These are phyloP conservation scores for Cervus canadensis DNA, from an alignment of 2,113 vertebrate genomes.

Conservation along the genomic window DNA sequence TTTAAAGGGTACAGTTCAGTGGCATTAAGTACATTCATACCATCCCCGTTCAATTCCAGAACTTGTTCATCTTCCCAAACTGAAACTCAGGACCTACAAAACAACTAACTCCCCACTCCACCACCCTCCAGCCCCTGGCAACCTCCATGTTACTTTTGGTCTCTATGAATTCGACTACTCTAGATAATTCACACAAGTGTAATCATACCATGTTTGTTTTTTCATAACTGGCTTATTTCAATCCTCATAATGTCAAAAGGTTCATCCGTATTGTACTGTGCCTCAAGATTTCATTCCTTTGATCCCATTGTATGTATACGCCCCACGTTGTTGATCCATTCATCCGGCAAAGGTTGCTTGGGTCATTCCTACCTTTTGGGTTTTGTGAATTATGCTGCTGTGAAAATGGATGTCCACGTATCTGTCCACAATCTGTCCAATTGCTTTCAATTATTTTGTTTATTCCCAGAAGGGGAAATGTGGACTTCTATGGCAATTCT, in stretches of 20 bases:
- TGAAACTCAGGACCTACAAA: not conserved
- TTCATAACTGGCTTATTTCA: not conserved
- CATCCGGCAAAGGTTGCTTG: no score
- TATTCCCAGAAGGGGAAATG: not conserved
- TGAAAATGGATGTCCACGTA: fast-evolving
- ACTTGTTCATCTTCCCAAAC: not conserved
- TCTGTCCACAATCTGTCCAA: not conserved
- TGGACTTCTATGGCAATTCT: not conserved
- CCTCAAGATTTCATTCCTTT: not conserved
- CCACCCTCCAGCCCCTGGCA: not conserved
- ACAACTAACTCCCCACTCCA: not conserved
- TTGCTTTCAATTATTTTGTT: not conserved
- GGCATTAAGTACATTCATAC: not conserved
- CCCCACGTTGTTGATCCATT: not conserved
- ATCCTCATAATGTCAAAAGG: not conserved
- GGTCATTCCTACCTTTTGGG: not conserved
- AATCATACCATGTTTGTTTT: not conserved
- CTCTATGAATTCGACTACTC: not conserved
- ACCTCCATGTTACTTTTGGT: not conserved
- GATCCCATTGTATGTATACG: no score
- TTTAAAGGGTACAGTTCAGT: not conserved
- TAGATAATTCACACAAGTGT: not conserved
- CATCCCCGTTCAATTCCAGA: not conserved
- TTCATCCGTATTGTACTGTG: not conserved
- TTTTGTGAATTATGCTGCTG: not conserved